These are phyloP conservation scores for Bimastos eiseni DNA, from an alignment of 2,888 invertebrate genomes.

Conservation along the genomic window DNA sequence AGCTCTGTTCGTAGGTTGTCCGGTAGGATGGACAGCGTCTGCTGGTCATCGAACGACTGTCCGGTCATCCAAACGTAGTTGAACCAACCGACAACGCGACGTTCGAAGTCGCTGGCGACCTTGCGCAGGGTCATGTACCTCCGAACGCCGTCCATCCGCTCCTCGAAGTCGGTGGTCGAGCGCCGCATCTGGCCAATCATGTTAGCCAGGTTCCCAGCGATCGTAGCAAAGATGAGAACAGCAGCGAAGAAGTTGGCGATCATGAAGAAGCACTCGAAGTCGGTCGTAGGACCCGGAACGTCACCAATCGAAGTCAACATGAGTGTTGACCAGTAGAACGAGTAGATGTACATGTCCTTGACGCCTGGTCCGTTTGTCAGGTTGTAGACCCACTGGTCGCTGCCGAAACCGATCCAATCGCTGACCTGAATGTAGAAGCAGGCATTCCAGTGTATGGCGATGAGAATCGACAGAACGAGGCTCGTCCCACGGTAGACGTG, in stretches of 20 bases:
- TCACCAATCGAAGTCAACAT: constrained; percentile 88
- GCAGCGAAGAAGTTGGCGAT: constrained; percentile 87
- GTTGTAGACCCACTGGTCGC: constrained; percentile 74
- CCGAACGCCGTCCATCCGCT: constrained; percentile 86
- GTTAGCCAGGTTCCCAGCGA: constrained; percentile 88
- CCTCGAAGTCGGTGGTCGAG: constrained; percentile 89
- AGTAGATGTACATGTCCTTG: constrained; percentile 71
- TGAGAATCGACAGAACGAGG: constrained; percentile 59
- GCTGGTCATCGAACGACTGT: constrained; percentile 51
- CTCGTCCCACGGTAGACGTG: constrained; percentile 67
- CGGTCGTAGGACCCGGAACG: constrained; percentile 87
- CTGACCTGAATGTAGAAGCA: constrained; percentile 62
- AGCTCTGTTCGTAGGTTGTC: constrained; percentile 56
- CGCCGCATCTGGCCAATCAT: constrained; percentile 91
- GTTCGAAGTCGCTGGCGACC: constrained; percentile 76
- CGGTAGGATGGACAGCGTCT: constrained; percentile 59
- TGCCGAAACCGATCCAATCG: constrained; percentile 77
- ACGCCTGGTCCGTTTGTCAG: constrained; percentile 31
- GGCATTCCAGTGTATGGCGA: constrained; percentile 63
- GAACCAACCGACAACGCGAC: constrained; percentile 73
- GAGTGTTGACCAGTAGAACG: constrained; percentile 96
- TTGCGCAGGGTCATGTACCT: constrained; percentile 89
- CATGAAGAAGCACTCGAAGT: constrained; percentile 88
- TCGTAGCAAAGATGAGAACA: constrained; percentile 93
- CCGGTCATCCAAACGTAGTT: constrained; percentile 54